These are phyloP conservation scores for Bhutanitis thaidina DNA, from an alignment of 2,888 invertebrate genomes.

Conservation along the genomic window DNA sequence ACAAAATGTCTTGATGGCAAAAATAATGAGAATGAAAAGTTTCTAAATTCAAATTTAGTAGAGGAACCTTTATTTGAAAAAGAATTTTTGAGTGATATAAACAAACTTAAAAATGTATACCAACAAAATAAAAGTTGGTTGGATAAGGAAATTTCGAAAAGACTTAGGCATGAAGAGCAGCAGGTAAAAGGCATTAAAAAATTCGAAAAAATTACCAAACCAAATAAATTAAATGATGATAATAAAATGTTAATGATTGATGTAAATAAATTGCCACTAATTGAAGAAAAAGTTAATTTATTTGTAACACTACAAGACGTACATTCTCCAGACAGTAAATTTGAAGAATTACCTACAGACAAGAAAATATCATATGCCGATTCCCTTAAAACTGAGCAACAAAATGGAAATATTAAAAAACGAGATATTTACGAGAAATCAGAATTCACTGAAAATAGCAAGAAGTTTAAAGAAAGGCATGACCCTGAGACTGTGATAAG, in stretches of 20 bases:
- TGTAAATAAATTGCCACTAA: conserved; percentile 27
- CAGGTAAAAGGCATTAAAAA: conserved; percentile 35
- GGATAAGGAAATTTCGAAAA: conserved; percentile 54
- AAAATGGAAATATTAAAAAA: conserved; percentile 29
- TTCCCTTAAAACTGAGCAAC: conserved; percentile 47
- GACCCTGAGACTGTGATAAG: conserved; percentile 37
- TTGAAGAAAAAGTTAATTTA: conserved; percentile 24
- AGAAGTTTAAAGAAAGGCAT: conserved; percentile 75
- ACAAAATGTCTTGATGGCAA: conserved; percentile 61
- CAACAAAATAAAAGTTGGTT: conserved; percentile 65
- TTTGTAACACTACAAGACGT: conserved; percentile 18
- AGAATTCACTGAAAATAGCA: conserved; percentile 27
- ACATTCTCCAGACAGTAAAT: conserved; percentile 11
- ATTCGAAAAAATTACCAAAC: conserved; percentile 30
- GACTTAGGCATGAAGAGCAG: conserved; percentile 42
- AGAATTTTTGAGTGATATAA: conserved; percentile 52
- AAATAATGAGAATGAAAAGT: conserved; percentile 31
- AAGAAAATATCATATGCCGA: conserved; percentile 59
- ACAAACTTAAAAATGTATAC: conserved; percentile 57
- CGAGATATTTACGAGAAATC: conserved; percentile 29
- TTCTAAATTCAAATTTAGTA: conserved; percentile 32
- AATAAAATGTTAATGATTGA: conserved; percentile 25
- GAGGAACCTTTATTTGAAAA: conserved; percentile 50
- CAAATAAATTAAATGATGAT: conserved; percentile 36
- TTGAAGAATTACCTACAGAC: conserved; percentile 23